Evolutionary conservation across 2,797 vertebrate species (phyloP), one percentile per base, ranked within the genome.

Genomic region (Crocidura indochinensis): DNA sequence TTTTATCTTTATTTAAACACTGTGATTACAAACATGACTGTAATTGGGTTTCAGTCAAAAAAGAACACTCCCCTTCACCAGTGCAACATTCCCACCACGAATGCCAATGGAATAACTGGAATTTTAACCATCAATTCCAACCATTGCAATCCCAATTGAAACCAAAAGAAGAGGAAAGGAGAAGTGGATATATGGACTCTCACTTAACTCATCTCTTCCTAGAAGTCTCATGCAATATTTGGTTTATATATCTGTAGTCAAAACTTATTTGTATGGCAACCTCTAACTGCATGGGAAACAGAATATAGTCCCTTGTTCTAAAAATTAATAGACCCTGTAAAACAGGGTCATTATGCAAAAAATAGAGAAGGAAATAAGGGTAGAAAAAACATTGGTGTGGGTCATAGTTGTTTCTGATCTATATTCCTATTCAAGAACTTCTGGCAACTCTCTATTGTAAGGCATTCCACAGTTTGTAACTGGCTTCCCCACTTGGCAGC

Each of bases 141-240:
- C 6, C 56, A 20, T 22, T 60, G 56, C 56, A 51, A 12, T 60
- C 31, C 24, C 62, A 90, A 60, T 38, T 88, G 19, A 91, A 76
- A 77, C 0, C 49, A 67, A 77, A 88, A 47, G n/a, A 71, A 91
- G 29, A 89, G 12, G 53, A 81, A 89, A 64, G 46, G 20, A 24
- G 51, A 80, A 68, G 15, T 17, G 44, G 9, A 60, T 77, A 62
- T 5, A 1, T 14, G 6, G 11, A 38, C 2, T 27, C 24, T 49
- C 73, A 49, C 6, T n/a, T 24, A 49, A 44, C 27, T 38, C 31
- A 1, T 47, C 10, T 49, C 19, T 64, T 74, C 69, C 27, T 69
- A 15, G n/a, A 76, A 69, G 47, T 49, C 65, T 44, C n/a, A 17
- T 2, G 10, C 8, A 27, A 22, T 0, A 31, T 3, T 80, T 38